A percentile compares a stretch with the other conserved stretches of the same genome.
Evolutionary conservation across 2,113 vertebrate genomes (phyloP).

Genomic region (Burhinus bistriatus): DNA sequence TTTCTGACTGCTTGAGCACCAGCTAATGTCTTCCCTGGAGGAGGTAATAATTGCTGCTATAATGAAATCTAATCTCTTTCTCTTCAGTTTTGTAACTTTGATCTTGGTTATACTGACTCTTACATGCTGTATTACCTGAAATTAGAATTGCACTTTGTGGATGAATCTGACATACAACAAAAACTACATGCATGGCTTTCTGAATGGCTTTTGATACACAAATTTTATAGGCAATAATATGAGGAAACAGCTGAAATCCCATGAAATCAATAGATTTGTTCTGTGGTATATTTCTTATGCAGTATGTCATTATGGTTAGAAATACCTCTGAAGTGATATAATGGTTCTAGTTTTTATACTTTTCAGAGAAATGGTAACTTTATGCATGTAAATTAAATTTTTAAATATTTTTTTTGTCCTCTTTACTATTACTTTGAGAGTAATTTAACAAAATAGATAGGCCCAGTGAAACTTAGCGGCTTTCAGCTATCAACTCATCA

Average conservation of each 20-base stretch:
- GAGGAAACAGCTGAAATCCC: neutral
- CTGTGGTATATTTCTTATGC: neutral
- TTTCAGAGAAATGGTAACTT: neutral
- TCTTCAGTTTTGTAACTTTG: conserved; percentile 1
- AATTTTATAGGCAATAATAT: neutral
- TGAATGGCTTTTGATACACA: neutral
- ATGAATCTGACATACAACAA: neutral
- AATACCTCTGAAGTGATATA: neutral
- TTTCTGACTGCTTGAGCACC: neutral
- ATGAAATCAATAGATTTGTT: neutral
- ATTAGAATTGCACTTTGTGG: neutral
- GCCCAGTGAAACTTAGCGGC: neutral
- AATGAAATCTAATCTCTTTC: conserved; percentile 5
- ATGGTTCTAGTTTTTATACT: neutral
- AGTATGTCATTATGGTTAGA: neutral
- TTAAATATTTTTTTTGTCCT: neutral
- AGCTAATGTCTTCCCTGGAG: neutral
- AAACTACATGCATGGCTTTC: neutral
- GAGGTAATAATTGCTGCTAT: neutral
- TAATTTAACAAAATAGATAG: neutral
- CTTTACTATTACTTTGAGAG: neutral
- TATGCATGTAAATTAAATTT: neutral
- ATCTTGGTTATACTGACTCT: neutral
- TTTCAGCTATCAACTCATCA: neutral
- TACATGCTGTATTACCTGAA: neutral